Percentiles rank a stretch among this genome's conserved stretches.
Conservation (phyloP, 2,888 invertebrate genomes). For the Nesidiocoris tenuis region DNA sequence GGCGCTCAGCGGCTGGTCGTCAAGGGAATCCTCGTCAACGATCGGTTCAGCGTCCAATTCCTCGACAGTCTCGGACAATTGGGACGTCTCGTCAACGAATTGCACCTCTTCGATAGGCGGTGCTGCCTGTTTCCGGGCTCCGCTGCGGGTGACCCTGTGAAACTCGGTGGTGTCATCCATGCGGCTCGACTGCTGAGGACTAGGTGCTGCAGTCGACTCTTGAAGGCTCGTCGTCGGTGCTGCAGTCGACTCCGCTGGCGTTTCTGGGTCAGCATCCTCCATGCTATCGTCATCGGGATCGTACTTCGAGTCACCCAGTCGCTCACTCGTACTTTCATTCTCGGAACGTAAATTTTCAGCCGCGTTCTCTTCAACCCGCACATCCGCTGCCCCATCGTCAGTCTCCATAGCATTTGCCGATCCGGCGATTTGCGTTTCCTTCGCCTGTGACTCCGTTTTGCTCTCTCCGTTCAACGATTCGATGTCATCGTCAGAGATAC, state of each 20-base stretch:
- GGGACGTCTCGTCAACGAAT: neutral
- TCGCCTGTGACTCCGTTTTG: too few relatives aligned
- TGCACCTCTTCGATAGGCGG: neutral
- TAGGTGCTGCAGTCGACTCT: too few relatives aligned
- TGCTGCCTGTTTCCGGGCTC: neutral
- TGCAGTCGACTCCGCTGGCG: neutral
- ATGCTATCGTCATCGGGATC: neutral
- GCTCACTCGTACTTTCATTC: neutral
- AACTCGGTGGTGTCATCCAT: neutral
- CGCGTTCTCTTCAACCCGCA: neutral
- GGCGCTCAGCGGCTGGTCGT: slow-evolving; percentile 7
- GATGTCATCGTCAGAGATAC: neutral
- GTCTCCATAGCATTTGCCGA: neutral
- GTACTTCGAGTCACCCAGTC: neutral
- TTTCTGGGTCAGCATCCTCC: neutral
- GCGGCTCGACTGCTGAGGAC: neutral
- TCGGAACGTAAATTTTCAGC: neutral
- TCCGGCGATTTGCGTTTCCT: neutral
- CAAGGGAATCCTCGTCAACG: slow-evolving; percentile 7
- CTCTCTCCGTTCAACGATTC: slow-evolving; percentile 3
- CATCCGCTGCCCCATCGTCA: neutral
- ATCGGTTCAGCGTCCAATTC: neutral
- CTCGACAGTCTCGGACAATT: neutral
- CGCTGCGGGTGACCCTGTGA: neutral
- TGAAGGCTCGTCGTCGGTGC: too few relatives aligned